Conservation (phyloP, 2,888 invertebrate species). For the Oligia fasciuncula region DNA sequence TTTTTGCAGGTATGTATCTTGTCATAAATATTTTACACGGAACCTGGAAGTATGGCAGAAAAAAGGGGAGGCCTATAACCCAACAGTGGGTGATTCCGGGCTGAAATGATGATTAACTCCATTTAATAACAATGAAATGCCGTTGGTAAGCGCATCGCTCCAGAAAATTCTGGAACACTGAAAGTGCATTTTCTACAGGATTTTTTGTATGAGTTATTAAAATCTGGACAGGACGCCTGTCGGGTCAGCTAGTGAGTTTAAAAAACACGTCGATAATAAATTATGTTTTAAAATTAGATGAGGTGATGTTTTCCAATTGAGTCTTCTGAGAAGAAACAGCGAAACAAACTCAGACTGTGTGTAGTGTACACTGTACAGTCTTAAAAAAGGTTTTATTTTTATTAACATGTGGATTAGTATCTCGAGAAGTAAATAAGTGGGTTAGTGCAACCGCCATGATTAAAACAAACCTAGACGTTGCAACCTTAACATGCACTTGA, state of each 20-base stretch:
- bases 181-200: not conserved
- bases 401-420: not conserved
- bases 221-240: not conserved
- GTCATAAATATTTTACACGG: not conserved
- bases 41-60: no score
- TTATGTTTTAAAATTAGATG: not conserved
- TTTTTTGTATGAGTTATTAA: not conserved
- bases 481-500: not conserved
- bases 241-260: not conserved
- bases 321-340: not conserved
- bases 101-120: no score
- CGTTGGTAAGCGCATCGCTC: not conserved
- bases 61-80: no score
- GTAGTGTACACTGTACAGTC: not conserved
- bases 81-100: no score
- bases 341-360: not conserved
- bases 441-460: not conserved
- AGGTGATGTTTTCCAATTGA: not conserved
- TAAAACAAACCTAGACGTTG: not conserved
- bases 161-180: not conserved
- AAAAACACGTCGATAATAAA: not conserved
- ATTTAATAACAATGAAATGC: not conserved
- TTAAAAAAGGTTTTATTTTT: not conserved
- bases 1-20: slow-evolving; percentile 85
- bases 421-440: not conserved